Evolutionary conservation across 2,113 vertebrate genomes (phyloP).

Genomic region (Anhinga anhinga): DNA sequence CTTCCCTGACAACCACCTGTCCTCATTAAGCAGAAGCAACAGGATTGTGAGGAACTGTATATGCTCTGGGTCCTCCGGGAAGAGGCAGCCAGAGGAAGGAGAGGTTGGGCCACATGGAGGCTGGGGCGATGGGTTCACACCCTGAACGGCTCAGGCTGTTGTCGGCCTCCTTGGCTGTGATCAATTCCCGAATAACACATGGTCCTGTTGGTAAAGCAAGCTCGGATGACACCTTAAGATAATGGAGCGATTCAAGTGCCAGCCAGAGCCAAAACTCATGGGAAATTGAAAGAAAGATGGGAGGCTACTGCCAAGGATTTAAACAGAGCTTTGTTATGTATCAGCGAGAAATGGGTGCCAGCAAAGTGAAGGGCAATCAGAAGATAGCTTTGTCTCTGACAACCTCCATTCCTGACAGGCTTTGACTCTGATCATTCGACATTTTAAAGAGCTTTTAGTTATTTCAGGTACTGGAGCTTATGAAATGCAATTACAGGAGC

Average conservation of each 20-base stretch:
- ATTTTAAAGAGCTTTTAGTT: conserved; percentile 48
- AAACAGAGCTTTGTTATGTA: neutral
- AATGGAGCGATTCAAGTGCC: neutral
- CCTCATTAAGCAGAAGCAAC: neutral
- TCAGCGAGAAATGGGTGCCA: conserved; percentile 9
- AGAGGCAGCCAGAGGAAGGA: neutral
- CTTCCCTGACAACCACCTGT: neutral
- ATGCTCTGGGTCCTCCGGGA: neutral
- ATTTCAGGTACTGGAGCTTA: conserved; percentile 4
- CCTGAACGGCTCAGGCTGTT: neutral
- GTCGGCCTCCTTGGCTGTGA: neutral
- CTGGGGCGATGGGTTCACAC: neutral
- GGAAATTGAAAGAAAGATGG: neutral
- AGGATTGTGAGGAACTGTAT: neutral
- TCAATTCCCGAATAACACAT: rapidly evolving
- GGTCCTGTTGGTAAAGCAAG: neutral
- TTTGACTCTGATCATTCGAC: conserved; percentile 29
- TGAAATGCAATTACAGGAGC: conserved; percentile 1
- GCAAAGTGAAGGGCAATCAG: neutral
- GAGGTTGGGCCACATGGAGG: rapidly evolving
- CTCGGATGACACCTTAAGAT: neutral
- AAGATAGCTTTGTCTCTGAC: conserved; percentile 32
- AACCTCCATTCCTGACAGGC: conserved; percentile 8
- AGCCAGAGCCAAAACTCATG: neutral
- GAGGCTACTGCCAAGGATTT: neutral